phyloP scores from a whole-genome alignment of 2,888 invertebrate genomes.

The Danaus chrysippus region DNA sequence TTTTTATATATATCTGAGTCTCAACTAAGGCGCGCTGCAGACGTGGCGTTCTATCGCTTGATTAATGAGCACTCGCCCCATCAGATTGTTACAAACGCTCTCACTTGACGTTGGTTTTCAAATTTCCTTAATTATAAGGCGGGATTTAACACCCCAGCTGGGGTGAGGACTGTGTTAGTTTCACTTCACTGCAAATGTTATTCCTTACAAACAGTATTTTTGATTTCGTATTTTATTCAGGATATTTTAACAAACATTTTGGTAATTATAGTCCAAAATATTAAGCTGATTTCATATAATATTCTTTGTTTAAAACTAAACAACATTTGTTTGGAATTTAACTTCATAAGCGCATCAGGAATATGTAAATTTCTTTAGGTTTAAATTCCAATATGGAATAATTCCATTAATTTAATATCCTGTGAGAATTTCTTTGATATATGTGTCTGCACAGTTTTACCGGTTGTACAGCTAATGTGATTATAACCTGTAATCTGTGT shows the following conservation, averaged over 20 bases:
- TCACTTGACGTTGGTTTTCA: constrained; percentile 59
- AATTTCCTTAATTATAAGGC: constrained; percentile 73
- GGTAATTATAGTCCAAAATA: background rate
- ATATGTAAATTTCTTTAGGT: background rate
- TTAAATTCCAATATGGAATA: constrained; percentile 6
- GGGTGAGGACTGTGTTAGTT: constrained; percentile 26
- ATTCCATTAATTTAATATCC: background rate
- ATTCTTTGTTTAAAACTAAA: too few relatives aligned
- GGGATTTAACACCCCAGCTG: constrained; percentile 51
- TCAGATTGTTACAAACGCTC: constrained; percentile 44
- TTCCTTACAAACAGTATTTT: constrained; percentile 11
- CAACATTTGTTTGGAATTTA: background rate
- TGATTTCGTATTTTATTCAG: background rate
- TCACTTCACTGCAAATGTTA: constrained; percentile 13
- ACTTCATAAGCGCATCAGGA: background rate
- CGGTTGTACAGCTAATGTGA: constrained; percentile 28
- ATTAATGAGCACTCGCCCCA: constrained; percentile 60
- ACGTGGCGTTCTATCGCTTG: constrained; percentile 57
- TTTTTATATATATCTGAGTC: background rate
- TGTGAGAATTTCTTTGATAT: constrained; percentile 54
- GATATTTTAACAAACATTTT: background rate
- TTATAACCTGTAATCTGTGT: constrained; percentile 28
- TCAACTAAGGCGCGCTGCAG: constrained; percentile 50
- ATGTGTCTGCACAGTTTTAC: constrained; percentile 61
- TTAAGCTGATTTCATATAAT: too few relatives aligned